Evolutionary conservation across 2,888 invertebrate genomes (phyloP).

Genomic region (Alitta virens): DNA sequence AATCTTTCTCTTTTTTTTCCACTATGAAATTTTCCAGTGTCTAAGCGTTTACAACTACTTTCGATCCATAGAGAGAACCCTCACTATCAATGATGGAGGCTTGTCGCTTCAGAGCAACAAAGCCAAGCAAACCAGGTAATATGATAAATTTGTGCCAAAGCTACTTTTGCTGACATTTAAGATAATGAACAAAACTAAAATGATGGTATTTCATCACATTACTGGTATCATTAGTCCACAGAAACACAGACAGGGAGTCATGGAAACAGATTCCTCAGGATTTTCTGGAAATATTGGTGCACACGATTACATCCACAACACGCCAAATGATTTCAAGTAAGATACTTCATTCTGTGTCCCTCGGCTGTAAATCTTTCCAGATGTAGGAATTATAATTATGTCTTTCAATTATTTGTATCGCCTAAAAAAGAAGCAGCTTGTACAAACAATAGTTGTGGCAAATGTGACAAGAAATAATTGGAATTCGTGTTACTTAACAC

Average conservation of each 20-base stretch:
- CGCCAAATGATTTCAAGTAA: constrained; percentile 55
- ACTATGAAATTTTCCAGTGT: constrained; percentile 44
- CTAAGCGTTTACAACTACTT: constrained; percentile 55
- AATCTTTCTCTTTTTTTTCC: too few species aligned
- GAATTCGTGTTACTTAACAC: too few species aligned
- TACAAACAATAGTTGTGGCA: too few species aligned
- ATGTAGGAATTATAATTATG: too few species aligned
- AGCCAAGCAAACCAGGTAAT: constrained; percentile 39
- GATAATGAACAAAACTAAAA: too few species aligned
- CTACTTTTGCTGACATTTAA: too few species aligned
- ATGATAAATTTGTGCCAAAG: too few species aligned
- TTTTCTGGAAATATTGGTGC: constrained; percentile 51
- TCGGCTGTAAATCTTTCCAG: constrained; percentile 22
- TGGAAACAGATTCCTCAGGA: constrained; percentile 42
- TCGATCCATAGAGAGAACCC: constrained; percentile 55
- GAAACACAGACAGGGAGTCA: constrained; percentile 43
- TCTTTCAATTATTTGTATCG: too few species aligned
- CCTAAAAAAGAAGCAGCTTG: too few species aligned
- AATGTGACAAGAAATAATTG: too few species aligned
- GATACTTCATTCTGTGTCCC: too few species aligned
- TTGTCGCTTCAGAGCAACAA: constrained; percentile 44
- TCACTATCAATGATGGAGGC: constrained; percentile 56
- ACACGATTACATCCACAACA: constrained; percentile 55
- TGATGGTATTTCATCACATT: too few species aligned
- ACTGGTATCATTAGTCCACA: constrained; percentile 47